These are phyloP conservation scores for Neoaliturus tenellus DNA, from an alignment of 2,888 invertebrate species.

Conservation along the genomic window DNA sequence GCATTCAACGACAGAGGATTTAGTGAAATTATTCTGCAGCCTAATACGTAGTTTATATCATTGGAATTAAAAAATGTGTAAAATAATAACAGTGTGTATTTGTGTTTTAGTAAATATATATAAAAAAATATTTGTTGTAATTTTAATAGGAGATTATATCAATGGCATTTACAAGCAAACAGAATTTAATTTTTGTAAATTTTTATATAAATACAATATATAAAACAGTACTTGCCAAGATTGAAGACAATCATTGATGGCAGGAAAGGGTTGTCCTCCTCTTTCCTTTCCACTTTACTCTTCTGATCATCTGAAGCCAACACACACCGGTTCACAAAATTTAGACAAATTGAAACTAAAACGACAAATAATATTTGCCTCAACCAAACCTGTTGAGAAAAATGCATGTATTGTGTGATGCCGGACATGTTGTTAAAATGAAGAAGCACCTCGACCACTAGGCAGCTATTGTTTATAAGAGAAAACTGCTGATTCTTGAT, in stretches of 20 bases:
- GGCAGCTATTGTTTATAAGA: conserved; percentile 1
- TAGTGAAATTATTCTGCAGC: no score
- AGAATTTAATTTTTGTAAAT: no score
- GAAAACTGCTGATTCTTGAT: neutral
- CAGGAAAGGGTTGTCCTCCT: conserved; percentile 1
- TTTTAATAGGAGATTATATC: no score
- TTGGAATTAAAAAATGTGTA: no score
- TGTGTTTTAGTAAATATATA: no score
- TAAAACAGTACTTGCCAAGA: conserved; percentile 31
- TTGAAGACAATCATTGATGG: conserved; percentile 25
- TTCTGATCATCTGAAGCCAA: neutral
- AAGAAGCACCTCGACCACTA: neutral
- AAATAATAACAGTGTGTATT: no score
- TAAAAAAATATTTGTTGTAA: no score
- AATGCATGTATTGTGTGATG: neutral
- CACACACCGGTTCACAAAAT: neutral
- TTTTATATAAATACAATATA: no score
- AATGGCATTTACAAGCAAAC: no score
- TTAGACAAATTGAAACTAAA: neutral
- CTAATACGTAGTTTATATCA: no score
- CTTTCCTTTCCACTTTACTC: conserved; percentile 20
- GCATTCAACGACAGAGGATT: no score
- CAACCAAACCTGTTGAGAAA: neutral
- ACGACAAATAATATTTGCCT: neutral
- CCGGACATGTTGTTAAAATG: neutral